Percentiles rank a stretch among this genome's conserved stretches.
Conservation (phyloP, 2,888 invertebrate genomes). For the Pachycephus smyrnensis region DNA sequence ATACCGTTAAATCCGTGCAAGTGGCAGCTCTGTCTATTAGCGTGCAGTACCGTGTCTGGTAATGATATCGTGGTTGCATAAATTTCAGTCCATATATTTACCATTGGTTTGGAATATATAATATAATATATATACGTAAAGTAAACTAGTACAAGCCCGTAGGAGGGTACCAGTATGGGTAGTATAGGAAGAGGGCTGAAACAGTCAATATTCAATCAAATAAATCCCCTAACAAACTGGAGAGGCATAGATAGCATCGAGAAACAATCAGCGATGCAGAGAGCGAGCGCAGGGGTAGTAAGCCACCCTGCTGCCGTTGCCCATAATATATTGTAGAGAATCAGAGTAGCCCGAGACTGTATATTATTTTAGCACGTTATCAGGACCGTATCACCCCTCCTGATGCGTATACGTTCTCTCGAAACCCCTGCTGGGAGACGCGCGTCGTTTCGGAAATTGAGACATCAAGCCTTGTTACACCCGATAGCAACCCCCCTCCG, state of each 20-base stretch:
- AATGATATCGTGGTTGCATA: neutral
- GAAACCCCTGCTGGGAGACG: constrained; percentile 30
- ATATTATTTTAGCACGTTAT: constrained; percentile 58
- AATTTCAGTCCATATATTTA: neutral
- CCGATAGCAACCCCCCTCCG: constrained; percentile 27
- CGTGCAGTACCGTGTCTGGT: neutral
- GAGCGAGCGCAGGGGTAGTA: constrained; percentile 7
- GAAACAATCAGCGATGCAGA: constrained; percentile 41
- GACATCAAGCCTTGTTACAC: constrained; percentile 60
- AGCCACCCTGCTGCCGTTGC: constrained; percentile 6
- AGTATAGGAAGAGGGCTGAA: neutral
- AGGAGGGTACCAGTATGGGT: neutral
- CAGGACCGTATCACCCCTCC: constrained; percentile 45
- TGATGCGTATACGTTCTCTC: neutral
- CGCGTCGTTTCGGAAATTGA: constrained; percentile 60
- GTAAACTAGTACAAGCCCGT: neutral
- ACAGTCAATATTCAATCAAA: constrained; percentile 51
- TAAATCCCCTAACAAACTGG: constrained; percentile 56
- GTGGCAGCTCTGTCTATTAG: neutral
- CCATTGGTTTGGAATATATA: neutral
- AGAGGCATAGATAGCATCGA: constrained; percentile 52
- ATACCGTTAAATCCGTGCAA: neutral
- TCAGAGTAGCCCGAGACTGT: constrained; percentile 34
- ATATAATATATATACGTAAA: neutral
- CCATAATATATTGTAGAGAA: constrained; percentile 24